Base-by-base conservation (phyloP, 1,140 invertebrate species). In the Drosophila watanabei region DNA sequence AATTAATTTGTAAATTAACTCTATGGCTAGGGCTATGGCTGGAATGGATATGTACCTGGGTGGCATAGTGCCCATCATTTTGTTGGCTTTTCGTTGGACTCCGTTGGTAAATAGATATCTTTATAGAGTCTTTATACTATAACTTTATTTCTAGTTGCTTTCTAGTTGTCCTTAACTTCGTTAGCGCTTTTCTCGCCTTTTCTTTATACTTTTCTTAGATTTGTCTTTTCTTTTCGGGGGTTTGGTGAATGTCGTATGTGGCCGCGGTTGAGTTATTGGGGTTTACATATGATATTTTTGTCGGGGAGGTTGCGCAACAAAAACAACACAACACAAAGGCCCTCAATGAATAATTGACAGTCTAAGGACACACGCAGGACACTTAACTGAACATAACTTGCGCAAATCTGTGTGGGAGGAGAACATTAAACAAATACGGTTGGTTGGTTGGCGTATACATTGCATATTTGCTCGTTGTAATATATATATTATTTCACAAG, bases 11-110 rank as follows among this genome's bases (percentile, higher is more conserved):
- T 70, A 85, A 71, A 76, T 83, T 80, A 73, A 78, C 80, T 78
- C 39, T 71, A 71, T 79, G 16, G 78, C 70, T 75, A 89, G 68
- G 33, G 14, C 56, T 70, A 81, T 75, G 62, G 56, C 73, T 80
- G 62, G 62, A 70, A 70, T 73, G 54, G 54, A 82, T 82, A 91
- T 93, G 79, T 93, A 93, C 92, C 92, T 93, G 91, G 92, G 92
- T 82, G 92, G 92, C 92, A 93, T 93, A 86, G 92, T 92, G 84
- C 90, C 92, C 92, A 93, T 93, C 90, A 92, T 92, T 90, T 91
- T 93, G 85, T 81, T 81, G 82, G 52, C 73, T 83, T 90, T 82
- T 82, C 75, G 68, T 72, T 62, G 63, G 62, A 69, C 75, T 86
- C 57, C 86, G 71, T 48, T 46, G 81, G 49, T 89, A 76, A 71